Evolutionary conservation across 2,113 vertebrate genomes (phyloP).

Genomic region (Eolophus roseicapilla): DNA sequence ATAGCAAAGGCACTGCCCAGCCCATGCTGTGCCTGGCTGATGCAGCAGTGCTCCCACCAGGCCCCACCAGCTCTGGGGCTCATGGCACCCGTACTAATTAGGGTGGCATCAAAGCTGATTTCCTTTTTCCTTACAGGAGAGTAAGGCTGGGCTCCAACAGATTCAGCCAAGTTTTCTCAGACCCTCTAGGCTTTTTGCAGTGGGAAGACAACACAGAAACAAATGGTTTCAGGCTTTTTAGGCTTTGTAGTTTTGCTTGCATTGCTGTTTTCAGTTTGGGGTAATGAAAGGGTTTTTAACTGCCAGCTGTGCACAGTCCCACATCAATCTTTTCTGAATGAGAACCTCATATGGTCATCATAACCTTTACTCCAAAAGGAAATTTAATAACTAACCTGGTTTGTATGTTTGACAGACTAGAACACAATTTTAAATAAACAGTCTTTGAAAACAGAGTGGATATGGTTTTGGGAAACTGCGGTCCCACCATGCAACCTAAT

Average conservation of each 20-base stretch:
- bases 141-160: not conserved
- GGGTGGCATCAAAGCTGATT: not conserved
- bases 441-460: not conserved
- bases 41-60: not conserved
- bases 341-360: constrained; percentile 9
- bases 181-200: not conserved
- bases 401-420: not conserved
- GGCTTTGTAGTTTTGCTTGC: not conserved
- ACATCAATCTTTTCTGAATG: not conserved
- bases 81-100: not conserved
- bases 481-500: not conserved
- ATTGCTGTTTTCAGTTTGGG: not conserved
- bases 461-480: not conserved
- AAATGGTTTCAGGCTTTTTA: not conserved
- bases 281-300: not conserved
- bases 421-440: not conserved
- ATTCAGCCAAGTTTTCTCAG: not conserved
- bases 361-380: not conserved
- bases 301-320: not conserved
- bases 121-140: not conserved
- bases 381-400: not conserved
- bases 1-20: not conserved
- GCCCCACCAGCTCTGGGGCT: not conserved
- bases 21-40: not conserved
- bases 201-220: too few species aligned